Evolutionary conservation across 2,797 vertebrate species (phyloP), one percentile per base, ranked within the genome.

Genomic region (Anguilla megastoma): DNA sequence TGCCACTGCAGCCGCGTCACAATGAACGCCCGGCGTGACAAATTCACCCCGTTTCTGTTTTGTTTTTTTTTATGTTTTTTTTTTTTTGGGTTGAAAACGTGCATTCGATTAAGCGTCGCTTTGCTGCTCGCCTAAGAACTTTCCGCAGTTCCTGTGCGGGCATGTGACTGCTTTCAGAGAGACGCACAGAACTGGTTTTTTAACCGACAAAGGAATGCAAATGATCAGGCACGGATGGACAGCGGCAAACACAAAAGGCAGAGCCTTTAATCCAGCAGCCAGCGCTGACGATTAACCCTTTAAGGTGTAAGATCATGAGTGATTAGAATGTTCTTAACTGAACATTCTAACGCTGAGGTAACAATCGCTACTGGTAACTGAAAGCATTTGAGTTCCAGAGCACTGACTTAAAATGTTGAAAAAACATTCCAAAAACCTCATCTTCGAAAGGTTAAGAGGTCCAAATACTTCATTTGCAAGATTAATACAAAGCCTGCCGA

Each of bases 1-100:
- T 93, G 92, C 94, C 93, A 92, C 95, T 94, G 92, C 93, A 90
- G 92, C 92, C 89, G 95, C 93, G 93, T 94, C 93, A 94, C 93
- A 94, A 94, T 93, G 94, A 94, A 95, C 93, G 93, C 91, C 88
- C 92, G 90, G 93, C 93, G 93, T 90, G 91, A 93, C 93, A 24
- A 85, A 79, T 36, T 14, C 41, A 50, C 84, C 50, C 79, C 89
- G 90, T 74, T 33, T 36, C 45, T 80, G 27, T 74, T 16, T 74
- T 3, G 12, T 71, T 36, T 74, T 36, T 24, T 36, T 24, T 63
- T 63, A 2, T 14, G 58, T 14, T 30, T 16, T 30, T 30, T 10
- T 30, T 10, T 30, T 1, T 12, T 74, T 24, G 1, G 79, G 2
- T 48, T 48, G 41, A 50, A 88, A 90, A 91, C 90, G 89, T 92